A percentile compares a stretch with the other conserved stretches of the same genome.
These are phyloP conservation scores for Drosophila kanapiae DNA, from an alignment of 1,140 invertebrate species.

Conservation along the genomic window DNA sequence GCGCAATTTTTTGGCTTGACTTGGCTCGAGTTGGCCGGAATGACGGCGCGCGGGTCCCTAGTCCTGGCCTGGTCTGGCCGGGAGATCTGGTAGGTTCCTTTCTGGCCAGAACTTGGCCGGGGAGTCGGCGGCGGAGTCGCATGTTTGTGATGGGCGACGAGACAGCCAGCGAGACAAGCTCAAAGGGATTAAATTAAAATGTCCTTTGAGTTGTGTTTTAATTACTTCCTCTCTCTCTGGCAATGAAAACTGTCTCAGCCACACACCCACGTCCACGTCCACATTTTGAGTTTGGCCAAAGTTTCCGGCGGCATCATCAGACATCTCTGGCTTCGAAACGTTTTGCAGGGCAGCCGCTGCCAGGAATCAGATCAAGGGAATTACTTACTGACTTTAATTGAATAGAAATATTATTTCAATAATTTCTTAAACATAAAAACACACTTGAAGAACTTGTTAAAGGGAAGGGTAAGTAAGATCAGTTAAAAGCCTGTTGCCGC, in stretches of 20 bases:
- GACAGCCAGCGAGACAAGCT: conserved; percentile 80
- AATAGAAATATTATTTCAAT: background rate
- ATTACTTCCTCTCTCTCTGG: conserved; percentile 77
- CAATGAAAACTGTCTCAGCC: conserved; percentile 51
- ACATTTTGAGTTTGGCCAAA: conserved; percentile 47
- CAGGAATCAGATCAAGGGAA: conserved; percentile 5
- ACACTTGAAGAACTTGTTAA: conserved; percentile 3
- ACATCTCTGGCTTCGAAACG: conserved; percentile 1
- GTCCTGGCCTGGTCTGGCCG: conserved; percentile 1
- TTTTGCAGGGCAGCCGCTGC: no score
- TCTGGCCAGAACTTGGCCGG: conserved; percentile 25
- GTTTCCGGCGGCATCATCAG: conserved; percentile 9
- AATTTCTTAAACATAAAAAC: background rate
- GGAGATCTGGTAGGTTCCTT: conserved; percentile 23
- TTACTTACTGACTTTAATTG: conserved; percentile 4
- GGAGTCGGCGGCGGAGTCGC: conserved; percentile 37
- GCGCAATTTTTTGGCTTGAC: conserved; percentile 61
- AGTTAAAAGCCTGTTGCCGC: background rate
- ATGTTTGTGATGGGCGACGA: conserved; percentile 82
- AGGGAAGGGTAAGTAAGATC: conserved; percentile 3
- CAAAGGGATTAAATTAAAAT: conserved; percentile 84
- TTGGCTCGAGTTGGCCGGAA: conserved; percentile 27
- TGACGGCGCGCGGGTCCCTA: conserved; percentile 3
- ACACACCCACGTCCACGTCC: background rate
- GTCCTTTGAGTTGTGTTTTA: conserved; percentile 83